phyloP scores from a whole-genome alignment of 2,797 vertebrate species.

The Paguma larvata region DNA sequence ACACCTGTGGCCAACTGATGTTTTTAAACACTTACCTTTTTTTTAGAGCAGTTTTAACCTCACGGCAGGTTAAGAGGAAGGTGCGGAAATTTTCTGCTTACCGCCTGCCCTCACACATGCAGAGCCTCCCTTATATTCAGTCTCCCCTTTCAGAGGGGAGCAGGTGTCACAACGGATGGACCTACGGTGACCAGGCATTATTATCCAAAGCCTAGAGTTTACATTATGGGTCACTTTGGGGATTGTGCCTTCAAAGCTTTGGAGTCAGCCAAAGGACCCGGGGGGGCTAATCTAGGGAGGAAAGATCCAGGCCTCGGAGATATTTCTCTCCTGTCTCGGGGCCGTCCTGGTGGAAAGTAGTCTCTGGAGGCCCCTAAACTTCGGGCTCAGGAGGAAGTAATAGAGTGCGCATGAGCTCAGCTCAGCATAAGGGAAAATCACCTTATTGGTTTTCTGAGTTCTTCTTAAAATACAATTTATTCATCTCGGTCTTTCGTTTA shows the following conservation, averaged over 20 bases:
- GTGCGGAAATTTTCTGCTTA: neutral
- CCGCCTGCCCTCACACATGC: neutral
- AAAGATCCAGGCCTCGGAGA: neutral
- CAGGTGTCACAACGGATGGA: too few species aligned
- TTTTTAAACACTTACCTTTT: neutral
- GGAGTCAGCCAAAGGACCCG: neutral
- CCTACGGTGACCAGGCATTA: neutral
- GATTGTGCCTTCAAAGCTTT: neutral
- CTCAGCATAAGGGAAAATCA: neutral
- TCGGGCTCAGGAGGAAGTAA: neutral
- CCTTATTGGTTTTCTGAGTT: conserved; percentile 56
- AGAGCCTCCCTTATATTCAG: neutral
- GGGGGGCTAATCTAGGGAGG: neutral
- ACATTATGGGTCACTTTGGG: neutral
- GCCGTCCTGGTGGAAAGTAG: too few species aligned
- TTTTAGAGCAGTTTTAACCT: neutral
- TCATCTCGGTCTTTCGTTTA: neutral
- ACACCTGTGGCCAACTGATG: neutral
- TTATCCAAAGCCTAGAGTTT: neutral
- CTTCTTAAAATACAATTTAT: conserved; percentile 25
- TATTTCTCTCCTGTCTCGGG: neutral
- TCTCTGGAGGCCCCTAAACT: neutral
- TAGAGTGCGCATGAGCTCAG: neutral
- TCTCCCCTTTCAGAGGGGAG: neutral
- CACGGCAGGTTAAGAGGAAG: neutral